Base-by-base conservation (phyloP, 1,140 invertebrate species). In the Pentalonia nigronervosa region DNA sequence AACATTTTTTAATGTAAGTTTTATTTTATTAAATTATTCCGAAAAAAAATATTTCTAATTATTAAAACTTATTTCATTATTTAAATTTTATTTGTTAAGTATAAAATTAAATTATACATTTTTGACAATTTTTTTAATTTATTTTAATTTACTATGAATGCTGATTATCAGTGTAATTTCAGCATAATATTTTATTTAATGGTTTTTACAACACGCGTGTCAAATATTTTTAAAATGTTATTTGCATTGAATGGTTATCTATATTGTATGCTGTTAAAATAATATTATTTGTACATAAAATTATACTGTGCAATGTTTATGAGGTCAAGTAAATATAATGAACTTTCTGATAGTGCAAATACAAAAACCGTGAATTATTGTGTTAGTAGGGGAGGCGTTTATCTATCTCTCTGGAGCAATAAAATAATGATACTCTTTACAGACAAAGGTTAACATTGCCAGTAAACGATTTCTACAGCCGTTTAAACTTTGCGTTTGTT, bases 401-500 rank as follows among this genome's bases (percentile, higher is more conserved):
- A 48, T 45, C n/a, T 36, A 25, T 91, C 90, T 76, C 41, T 81
- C 17, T 45, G 76, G 47, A 50, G 76, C 45, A 92, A 92, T 92
- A 92, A 53, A 92, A 92, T 48, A 76, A 92, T 92, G 47, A 53
- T 48, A n/a, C 47, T 21, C 21, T 56, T 53, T 23, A 20, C 21
- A 34, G 67, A 92, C 41, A 92, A 92, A 92, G 67, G 76, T 83
- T 50, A 67, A 83, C 91, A 41, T n/a, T 25, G 67, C 30, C n/a
- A 23, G 41, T 45, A 23, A 86, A 86, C 84, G 45, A 41, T 90
- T 41, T 90, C 36, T 21, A 34, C 36, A 41, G 56, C 25, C 41
- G 90, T 48, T 83, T 92, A 83, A 92, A 45, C 60, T 83, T 34
- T 83, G 45, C 4, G 34, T 92, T 83, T 92, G 30, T 92, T 92